Base-by-base conservation (phyloP, 35 echinoderm and acorn worm genomes). In the Nesometra sesokonis region DNA sequence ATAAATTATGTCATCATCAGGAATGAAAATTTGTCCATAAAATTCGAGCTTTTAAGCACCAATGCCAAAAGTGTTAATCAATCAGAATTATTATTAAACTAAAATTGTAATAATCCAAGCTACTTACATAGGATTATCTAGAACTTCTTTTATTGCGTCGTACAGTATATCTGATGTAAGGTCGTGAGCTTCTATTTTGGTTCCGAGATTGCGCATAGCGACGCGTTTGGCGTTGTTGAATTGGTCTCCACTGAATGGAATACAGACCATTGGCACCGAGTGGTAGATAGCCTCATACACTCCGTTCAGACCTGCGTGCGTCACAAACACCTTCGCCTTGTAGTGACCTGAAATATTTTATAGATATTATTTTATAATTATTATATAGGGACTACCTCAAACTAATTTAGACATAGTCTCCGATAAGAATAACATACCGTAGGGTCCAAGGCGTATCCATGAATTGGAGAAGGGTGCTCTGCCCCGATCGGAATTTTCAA, bases 171-270 rank as follows among this genome's bases (percentile, higher is more conserved):
- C 52, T 67, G 52, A 67, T 2, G 52, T 67, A 1, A 67, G 52
- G 23, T 27, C 9, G 8, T 67, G 52, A 67, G 52, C 52, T 67
- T 67, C 52, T 17, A 67, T 67, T 19, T 27, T 11, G 0, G 23
- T 67, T 67, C 52, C 52, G 23, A 67, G 52, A 67, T 67, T 27
- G 7, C 52, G 9, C 52, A 67, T 67, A 2, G 52, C 23, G 78
- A 91, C 85, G 35, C 89, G 87, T 30, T 85, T 85, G 8, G 77
- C 89, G 78, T 87, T 76, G 3, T 84, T 79, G 7, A 87, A 78
- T 46, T 91, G 89, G 32, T 91, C 89, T 5, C 89, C 89, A 8
- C 67, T 32, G 29, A 91, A 47, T 23, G 89, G 89, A 29, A 91
- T 91, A 79, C 87, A 33, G 21, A 91, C 85, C 76, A 91, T 87